These are phyloP conservation scores for Leucophenga montana DNA, from an alignment of 2,888 invertebrate species.

Conservation along the genomic window DNA sequence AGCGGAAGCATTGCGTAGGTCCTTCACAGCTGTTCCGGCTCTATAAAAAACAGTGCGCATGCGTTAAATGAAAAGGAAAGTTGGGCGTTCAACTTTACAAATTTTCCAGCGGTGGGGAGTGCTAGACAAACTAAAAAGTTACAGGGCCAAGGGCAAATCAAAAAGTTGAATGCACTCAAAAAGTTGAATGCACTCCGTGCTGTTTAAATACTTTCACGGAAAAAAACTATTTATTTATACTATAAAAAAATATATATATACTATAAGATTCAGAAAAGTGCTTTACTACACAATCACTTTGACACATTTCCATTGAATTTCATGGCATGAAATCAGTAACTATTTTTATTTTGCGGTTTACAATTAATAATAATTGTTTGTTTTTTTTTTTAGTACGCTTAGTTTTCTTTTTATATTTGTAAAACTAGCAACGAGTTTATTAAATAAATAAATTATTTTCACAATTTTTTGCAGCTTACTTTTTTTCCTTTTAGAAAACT, in stretches of 20 bases:
- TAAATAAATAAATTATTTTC: not conserved
- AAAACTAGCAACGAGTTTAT: not conserved
- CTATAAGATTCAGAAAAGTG: not conserved
- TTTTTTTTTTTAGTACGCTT: not conserved
- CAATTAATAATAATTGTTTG: not conserved
- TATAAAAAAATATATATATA: no score
- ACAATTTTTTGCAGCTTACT: not conserved
- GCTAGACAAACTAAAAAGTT: no score
- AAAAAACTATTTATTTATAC: not conserved
- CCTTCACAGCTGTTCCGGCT: constrained; percentile 54
- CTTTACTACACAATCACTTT: no score
- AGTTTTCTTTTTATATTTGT: no score
- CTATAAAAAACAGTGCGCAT: constrained; percentile 51
- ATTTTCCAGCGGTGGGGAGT: no score
- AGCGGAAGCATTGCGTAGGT: constrained; percentile 6
- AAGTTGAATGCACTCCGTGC: not conserved
- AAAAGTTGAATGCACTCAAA: constrained; percentile 59
- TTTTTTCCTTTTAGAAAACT: constrained; percentile 9
- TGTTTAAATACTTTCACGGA: not conserved
- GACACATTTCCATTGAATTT: not conserved
- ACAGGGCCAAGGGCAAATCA: constrained; percentile 57
- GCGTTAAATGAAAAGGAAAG: constrained; percentile 55
- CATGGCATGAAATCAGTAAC: not conserved
- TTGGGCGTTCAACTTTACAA: constrained; percentile 36
- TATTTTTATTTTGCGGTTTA: not conserved